These are phyloP conservation scores for Dysidea cf. avara DNA, from an alignment of 37 sponge, comb jelly and placozoan genomes.

Conservation along the genomic window DNA sequence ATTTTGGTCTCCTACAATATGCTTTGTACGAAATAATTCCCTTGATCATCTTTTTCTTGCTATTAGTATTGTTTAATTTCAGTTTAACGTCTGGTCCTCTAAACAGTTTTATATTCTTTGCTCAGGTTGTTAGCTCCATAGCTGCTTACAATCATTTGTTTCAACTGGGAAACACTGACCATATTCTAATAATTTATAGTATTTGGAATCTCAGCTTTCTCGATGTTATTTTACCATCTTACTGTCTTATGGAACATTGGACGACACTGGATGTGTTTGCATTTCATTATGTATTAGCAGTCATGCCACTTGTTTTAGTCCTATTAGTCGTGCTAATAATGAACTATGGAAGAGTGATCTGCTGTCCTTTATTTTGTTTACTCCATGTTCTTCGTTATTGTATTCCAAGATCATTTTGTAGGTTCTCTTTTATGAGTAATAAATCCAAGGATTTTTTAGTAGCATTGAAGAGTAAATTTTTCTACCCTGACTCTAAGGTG, in stretches of 20 bases:
- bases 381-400: too few species aligned
- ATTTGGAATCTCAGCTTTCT: slow-evolving; percentile 16
- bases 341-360: too few species aligned
- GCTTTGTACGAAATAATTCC: background rate
- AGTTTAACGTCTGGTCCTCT: slow-evolving; percentile 11
- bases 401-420: too few species aligned
- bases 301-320: slow-evolving; percentile 8
- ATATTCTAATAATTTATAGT: background rate
- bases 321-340: background rate
- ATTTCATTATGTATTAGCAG: slow-evolving; percentile 3
- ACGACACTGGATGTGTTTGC: slow-evolving; percentile 2
- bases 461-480: too few species aligned
- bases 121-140: background rate
- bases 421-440: too few species aligned
- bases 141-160: too few species aligned
- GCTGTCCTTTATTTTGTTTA: too few species aligned
- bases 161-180: too few species aligned
- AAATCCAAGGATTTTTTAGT: too few species aligned
- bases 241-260: background rate
- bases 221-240: background rate
- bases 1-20: background rate
- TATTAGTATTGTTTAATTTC: background rate
- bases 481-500: too few species aligned
- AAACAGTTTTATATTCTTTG: slow-evolving; percentile 10
- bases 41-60: background rate